phyloP scores from a whole-genome alignment of 2,113 vertebrate genomes.

The Eclectus roratus region DNA sequence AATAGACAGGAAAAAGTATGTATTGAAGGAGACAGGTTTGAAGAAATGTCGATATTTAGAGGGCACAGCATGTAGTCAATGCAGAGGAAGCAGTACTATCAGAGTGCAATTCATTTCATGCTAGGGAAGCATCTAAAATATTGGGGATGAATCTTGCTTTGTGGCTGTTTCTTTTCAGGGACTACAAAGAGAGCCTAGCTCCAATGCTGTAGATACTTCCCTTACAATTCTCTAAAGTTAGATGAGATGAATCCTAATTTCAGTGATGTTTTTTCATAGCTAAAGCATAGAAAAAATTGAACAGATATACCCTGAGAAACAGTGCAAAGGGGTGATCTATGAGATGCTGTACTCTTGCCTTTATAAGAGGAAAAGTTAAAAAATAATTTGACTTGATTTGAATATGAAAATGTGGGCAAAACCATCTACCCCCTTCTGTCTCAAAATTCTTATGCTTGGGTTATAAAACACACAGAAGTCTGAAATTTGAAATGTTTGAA shows the following conservation, averaged over 20 bases:
- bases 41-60: not conserved
- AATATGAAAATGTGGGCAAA: constrained; percentile 5
- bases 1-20: not conserved
- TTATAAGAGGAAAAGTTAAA: constrained; percentile 2
- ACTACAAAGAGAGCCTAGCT: not conserved
- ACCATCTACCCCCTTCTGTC: constrained; percentile 29
- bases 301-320: not conserved
- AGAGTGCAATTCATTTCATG: not conserved
- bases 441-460: constrained; percentile 19
- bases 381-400: constrained; percentile 22
- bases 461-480: not conserved
- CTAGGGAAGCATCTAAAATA: not conserved
- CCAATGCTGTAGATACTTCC: not conserved
- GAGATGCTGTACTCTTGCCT: not conserved
- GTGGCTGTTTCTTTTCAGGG: not conserved
- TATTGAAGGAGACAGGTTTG: not conserved
- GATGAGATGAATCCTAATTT: not conserved
- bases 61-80: not conserved
- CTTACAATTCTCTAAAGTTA: not conserved
- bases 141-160: not conserved
- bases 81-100: not conserved
- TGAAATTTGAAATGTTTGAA: not conserved
- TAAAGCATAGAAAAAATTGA: not conserved
- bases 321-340: not conserved
- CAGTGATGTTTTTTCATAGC: not conserved